These are phyloP conservation scores for Adrianichthys oophorus DNA, from an alignment of 2,797 vertebrate species.

Conservation along the genomic window DNA sequence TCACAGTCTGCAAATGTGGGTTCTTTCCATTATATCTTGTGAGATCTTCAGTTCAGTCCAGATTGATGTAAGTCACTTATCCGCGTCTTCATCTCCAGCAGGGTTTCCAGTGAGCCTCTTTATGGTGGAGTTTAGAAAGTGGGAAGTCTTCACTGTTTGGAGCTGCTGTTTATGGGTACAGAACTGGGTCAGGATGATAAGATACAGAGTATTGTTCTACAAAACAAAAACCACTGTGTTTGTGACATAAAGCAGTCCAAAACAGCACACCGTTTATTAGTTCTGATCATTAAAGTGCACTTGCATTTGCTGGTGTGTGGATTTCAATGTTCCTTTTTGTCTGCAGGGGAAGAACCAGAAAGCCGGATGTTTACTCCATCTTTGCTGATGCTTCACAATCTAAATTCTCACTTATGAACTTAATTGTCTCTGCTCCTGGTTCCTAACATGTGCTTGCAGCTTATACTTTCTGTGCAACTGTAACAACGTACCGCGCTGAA, in stretches of 20 bases:
- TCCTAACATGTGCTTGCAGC: background rate
- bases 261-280: background rate
- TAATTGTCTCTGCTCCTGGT: slow-evolving; percentile 1
- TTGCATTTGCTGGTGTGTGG: background rate
- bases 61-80: no score
- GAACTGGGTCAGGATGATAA: slow-evolving; percentile 69
- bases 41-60: no score
- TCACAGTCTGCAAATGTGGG: no score
- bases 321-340: slow-evolving; percentile 2
- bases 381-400: slow-evolving; percentile 11
- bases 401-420: background rate
- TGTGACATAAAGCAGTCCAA: slow-evolving; percentile 30
- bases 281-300: slow-evolving; percentile 9
- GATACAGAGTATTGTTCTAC: slow-evolving; percentile 61
- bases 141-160: slow-evolving; percentile 9
- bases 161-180: slow-evolving; percentile 43
- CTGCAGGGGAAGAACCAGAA: background rate
- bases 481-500: no score
- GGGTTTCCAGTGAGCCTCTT: no score
- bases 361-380: slow-evolving; percentile 2
- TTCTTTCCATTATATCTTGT: no score
- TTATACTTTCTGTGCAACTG: no score
- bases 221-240: slow-evolving; percentile 49
- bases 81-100: no score
- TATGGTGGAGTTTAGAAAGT: no score